phyloP scores from a whole-genome alignment of 1,140 invertebrate species.

The Polypedilum vanderplanki region DNA sequence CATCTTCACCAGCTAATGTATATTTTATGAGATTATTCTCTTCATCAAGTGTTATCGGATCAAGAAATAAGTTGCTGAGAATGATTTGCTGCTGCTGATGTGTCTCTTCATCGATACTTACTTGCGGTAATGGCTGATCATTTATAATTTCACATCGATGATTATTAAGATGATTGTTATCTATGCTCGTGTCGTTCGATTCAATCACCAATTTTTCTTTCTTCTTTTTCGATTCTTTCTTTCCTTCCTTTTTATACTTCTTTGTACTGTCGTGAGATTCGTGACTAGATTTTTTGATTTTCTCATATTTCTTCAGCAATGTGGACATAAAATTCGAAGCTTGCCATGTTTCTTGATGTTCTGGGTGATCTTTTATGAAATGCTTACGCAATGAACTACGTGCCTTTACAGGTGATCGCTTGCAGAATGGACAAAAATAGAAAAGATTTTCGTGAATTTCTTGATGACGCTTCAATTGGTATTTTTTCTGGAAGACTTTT shows the following conservation, averaged over 20 bases:
- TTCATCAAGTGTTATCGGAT: conserved; percentile 8
- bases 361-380: conserved; percentile 20
- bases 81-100: conserved; percentile 21
- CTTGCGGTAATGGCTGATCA: conserved; percentile 20
- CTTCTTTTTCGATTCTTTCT: not conserved
- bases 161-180: conserved; percentile 2
- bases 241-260: not conserved
- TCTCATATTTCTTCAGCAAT: conserved; percentile 14
- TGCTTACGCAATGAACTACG: conserved; percentile 26
- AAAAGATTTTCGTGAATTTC: conserved; percentile 29
- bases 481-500: conserved; percentile 27
- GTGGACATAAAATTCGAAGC: conserved; percentile 22
- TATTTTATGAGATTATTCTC: conserved; percentile 26
- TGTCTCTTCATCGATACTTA: not conserved
- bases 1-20: conserved; percentile 28
- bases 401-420: not conserved
- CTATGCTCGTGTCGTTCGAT: not conserved
- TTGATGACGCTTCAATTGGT: conserved; percentile 29
- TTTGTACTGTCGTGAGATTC: conserved; percentile 22
- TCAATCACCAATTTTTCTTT: not conserved
- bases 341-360: conserved; percentile 24
- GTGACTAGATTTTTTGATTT: conserved; percentile 25
- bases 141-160: conserved; percentile 20
- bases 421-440: conserved; percentile 30
- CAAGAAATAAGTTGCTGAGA: not conserved